phyloP scores from a whole-genome alignment of 2,888 invertebrate species.

The Metallyticus violacea region DNA sequence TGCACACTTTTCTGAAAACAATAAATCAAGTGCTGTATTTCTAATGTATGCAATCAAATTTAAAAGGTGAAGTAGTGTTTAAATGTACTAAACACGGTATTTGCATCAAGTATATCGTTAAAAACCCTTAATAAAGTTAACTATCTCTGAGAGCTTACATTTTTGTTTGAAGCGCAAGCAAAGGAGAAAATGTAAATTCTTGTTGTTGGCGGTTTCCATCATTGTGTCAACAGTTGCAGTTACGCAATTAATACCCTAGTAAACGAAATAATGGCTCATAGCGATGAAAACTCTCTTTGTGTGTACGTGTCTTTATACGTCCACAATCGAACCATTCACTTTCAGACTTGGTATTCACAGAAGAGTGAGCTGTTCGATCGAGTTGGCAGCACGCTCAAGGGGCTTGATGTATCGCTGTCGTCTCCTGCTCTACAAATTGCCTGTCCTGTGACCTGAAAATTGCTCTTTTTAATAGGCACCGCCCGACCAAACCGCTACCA shows the following conservation, averaged over 20 bases:
- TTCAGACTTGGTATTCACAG: not conserved
- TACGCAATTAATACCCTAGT: not conserved
- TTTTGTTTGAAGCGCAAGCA: no score
- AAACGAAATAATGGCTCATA: not conserved
- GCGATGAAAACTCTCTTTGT: not conserved
- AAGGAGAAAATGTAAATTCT: not conserved
- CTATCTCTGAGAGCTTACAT: no score
- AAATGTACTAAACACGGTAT: no score
- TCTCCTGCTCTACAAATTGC: constrained; percentile 18
- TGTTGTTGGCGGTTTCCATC: not conserved
- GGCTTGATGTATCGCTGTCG: not conserved
- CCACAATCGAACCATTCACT: not conserved
- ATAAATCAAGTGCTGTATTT: no score
- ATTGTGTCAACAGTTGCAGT: not conserved
- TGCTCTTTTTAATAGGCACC: constrained; percentile 13
- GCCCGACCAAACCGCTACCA: not conserved
- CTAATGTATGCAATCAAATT: no score
- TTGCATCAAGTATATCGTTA: no score
- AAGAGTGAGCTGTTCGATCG: not conserved
- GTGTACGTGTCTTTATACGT: not conserved
- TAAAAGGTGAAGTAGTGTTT: no score
- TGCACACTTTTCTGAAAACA: no score
- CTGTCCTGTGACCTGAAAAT: constrained; percentile 27
- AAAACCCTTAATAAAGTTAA: no score
- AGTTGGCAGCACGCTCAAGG: not conserved